Evolutionary conservation across 1,140 invertebrate species (phyloP).

Genomic region (Trichogramma pretiosum): DNA sequence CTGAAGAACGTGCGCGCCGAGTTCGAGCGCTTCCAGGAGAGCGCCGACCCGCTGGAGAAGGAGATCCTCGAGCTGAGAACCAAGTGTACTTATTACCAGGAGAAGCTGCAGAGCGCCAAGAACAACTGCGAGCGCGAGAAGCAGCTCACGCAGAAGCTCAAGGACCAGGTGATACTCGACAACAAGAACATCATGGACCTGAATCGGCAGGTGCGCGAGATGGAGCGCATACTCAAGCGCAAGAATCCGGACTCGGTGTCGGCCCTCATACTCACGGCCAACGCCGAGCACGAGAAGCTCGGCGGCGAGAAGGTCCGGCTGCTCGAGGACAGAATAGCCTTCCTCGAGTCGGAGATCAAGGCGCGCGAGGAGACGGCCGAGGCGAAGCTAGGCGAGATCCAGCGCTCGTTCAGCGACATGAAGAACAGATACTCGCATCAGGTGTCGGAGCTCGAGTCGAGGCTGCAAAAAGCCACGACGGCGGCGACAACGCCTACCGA

Average conservation of each 20-base stretch:
- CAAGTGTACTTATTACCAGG: conserved; percentile 32
- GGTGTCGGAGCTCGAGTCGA: conserved; percentile 60
- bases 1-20: conserved; percentile 32
- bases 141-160: conserved; percentile 53
- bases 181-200: conserved; percentile 61
- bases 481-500: conserved; percentile 19
- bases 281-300: conserved; percentile 48
- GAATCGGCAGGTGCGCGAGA: conserved; percentile 69
- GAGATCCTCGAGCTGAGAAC: conserved; percentile 34
- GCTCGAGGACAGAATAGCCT: conserved; percentile 59
- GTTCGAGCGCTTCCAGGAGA: conserved; percentile 34
- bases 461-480: conserved; percentile 29
- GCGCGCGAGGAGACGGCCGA: conserved; percentile 60
- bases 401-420: conserved; percentile 65
- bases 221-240: conserved; percentile 66
- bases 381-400: conserved; percentile 57
- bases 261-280: conserved; percentile 57
- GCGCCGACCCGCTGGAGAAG: conserved; percentile 35
- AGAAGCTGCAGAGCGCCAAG: conserved; percentile 39
- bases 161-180: conserved; percentile 59
- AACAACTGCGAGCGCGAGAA: conserved; percentile 47
- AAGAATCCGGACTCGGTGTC: conserved; percentile 73
- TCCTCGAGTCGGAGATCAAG: conserved; percentile 58
- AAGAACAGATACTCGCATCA: conserved; percentile 63
- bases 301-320: conserved; percentile 45